phyloP scores from a whole-genome alignment of 2,797 vertebrate genomes.

The Echeneis naucrates region DNA sequence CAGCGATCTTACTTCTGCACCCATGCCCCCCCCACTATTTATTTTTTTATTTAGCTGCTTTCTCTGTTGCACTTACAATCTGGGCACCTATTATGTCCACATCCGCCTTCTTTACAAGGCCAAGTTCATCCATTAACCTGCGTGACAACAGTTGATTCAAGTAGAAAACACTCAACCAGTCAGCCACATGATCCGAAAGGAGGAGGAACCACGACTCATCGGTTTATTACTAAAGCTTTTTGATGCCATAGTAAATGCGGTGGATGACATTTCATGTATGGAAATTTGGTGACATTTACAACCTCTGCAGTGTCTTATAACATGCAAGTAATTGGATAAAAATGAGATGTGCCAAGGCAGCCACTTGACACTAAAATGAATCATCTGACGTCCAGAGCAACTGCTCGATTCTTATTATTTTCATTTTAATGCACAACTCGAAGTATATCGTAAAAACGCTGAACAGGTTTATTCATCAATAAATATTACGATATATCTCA shows the following conservation, averaged over 20 bases:
- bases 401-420: not conserved
- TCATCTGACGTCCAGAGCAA: slow-evolving; percentile 19
- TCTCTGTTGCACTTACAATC: not conserved
- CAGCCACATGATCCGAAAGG: slow-evolving; percentile 9
- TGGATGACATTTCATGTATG: slow-evolving; percentile 66
- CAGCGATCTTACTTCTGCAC: not conserved
- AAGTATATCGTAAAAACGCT: too few relatives aligned
- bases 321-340: slow-evolving; percentile 64
- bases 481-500: too few relatives aligned
- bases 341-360: slow-evolving; percentile 27
- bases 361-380: slow-evolving; percentile 34
- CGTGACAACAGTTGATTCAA: slow-evolving; percentile 16
- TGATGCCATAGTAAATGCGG: slow-evolving; percentile 44
- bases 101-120: slow-evolving; percentile 17
- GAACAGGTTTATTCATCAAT: too few relatives aligned
- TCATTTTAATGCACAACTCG: not conserved
- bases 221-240: slow-evolving; percentile 29
- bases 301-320: slow-evolving; percentile 52
- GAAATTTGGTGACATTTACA: slow-evolving; percentile 64
- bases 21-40: too few relatives aligned
- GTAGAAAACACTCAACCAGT: slow-evolving; percentile 30
- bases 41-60: too few relatives aligned
- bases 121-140: slow-evolving; percentile 1
- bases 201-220: slow-evolving; percentile 22
- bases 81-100: not conserved